Evolutionary conservation across 64 coral and sea anemone genomes (phyloP).

Genomic region (Platygyra sinensis): DNA sequence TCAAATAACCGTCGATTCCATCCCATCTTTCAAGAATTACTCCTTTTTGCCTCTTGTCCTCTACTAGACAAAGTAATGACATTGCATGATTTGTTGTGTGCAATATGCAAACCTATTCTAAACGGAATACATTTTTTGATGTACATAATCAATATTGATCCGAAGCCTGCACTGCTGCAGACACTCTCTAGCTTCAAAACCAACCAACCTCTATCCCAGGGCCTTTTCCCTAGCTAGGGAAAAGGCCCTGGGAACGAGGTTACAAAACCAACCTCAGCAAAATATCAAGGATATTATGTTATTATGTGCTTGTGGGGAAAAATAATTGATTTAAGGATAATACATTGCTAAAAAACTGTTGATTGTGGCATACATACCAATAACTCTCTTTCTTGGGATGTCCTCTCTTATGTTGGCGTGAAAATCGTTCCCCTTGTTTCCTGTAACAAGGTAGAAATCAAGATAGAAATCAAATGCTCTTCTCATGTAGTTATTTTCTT

Average conservation of each 20-base stretch:
- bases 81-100: not conserved
- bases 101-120: no score
- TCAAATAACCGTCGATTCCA: conserved; percentile 61
- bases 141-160: not conserved
- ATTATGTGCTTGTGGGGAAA: not conserved
- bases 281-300: not conserved
- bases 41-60: conserved; percentile 26
- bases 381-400: not conserved
- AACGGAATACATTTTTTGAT: no score
- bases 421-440: not conserved
- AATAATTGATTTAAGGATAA: not conserved
- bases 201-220: no score
- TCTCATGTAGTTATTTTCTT: no score
- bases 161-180: not conserved
- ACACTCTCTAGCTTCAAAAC: not conserved
- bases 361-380: not conserved
- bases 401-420: not conserved
- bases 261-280: not conserved
- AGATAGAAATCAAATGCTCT: not conserved
- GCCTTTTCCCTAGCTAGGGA: not conserved
- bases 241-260: no score
- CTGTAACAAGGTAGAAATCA: not conserved
- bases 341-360: not conserved
- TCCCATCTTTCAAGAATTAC: conserved; percentile 58
- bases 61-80: not conserved